Percentiles rank a stretch among this genome's conserved stretches.
phyloP scores from a whole-genome alignment of 2,888 invertebrate genomes.

The Helleia helle region DNA sequence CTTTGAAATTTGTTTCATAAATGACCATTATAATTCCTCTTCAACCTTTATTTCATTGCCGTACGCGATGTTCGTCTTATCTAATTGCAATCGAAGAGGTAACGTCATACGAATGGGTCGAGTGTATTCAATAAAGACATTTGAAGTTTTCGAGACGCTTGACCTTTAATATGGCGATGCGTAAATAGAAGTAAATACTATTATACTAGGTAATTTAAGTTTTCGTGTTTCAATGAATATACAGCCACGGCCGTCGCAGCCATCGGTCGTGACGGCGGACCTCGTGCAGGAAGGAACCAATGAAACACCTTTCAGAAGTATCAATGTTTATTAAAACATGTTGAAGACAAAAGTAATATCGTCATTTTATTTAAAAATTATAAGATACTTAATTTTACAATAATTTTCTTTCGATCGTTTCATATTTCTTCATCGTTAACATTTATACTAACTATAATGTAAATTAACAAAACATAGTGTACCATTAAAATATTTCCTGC shows the following conservation, averaged over 20 bases:
- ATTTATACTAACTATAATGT: slow-evolving; percentile 22
- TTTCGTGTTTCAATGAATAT: not conserved
- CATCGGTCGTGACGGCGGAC: not conserved
- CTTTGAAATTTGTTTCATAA: slow-evolving; percentile 23
- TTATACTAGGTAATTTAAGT: slow-evolving; percentile 11
- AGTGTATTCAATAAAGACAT: not conserved
- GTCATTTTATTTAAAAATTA: slow-evolving; percentile 56
- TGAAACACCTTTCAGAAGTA: slow-evolving; percentile 34
- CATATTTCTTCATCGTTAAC: slow-evolving; percentile 16
- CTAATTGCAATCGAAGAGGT: slow-evolving; percentile 8
- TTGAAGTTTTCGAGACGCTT: slow-evolving; percentile 24
- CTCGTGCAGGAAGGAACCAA: slow-evolving; percentile 21
- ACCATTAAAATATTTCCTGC: slow-evolving; percentile 22
- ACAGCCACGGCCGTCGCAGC: not conserved
- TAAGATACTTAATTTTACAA: slow-evolving; percentile 37
- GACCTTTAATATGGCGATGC: slow-evolving; percentile 22
- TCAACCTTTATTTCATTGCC: slow-evolving; percentile 36
- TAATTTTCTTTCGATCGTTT: slow-evolving; percentile 18
- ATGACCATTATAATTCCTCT: slow-evolving; percentile 16
- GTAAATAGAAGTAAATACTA: slow-evolving; percentile 8
- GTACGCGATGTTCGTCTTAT: slow-evolving; percentile 22
- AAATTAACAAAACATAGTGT: slow-evolving; percentile 24
- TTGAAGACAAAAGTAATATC: slow-evolving; percentile 64
- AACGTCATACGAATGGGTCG: not conserved
- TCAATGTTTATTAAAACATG: slow-evolving; percentile 68